phyloP scores from a whole-genome alignment of 2,888 invertebrate species.

The Colostygia pectinataria region DNA sequence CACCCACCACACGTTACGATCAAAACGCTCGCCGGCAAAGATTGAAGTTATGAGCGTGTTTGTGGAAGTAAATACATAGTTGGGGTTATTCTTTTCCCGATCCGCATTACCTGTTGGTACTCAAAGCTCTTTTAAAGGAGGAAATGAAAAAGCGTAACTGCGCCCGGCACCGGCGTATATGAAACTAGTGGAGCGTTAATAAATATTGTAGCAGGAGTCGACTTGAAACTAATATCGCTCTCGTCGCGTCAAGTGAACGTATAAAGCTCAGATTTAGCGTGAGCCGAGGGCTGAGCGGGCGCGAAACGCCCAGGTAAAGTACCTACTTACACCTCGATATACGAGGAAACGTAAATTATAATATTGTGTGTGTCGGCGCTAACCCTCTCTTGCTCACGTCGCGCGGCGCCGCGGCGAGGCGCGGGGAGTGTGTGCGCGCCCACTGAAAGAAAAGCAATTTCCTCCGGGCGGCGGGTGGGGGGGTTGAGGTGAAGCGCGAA shows the following conservation, averaged over 20 bases:
- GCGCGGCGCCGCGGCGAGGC: constrained; percentile 64
- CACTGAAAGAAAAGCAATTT: constrained; percentile 83
- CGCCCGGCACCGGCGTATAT: constrained; percentile 35
- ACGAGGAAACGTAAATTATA: constrained; percentile 83
- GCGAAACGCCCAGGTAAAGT: constrained; percentile 81
- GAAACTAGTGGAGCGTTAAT: constrained; percentile 69
- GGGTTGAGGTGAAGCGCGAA: constrained; percentile 80
- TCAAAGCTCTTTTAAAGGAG: constrained; percentile 52
- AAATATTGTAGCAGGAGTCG: constrained; percentile 79
- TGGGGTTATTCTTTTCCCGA: constrained; percentile 32
- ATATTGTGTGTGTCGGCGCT: constrained; percentile 80
- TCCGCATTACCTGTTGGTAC: constrained; percentile 39
- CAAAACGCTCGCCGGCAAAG: constrained; percentile 27
- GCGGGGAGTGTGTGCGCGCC: constrained; percentile 72
- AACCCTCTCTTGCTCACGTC: constrained; percentile 74
- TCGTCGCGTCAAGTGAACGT: constrained; percentile 82
- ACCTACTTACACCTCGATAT: constrained; percentile 81
- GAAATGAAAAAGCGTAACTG: constrained; percentile 51
- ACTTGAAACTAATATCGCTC: constrained; percentile 81
- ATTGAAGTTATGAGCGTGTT: constrained; percentile 30
- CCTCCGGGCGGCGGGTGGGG: constrained; percentile 66
- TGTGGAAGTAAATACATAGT: constrained; percentile 34
- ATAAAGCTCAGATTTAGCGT: constrained; percentile 83
- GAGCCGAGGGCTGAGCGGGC: constrained; percentile 77
- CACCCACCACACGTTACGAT: constrained; percentile 32